Percentiles rank a stretch among this genome's conserved stretches.
These are phyloP conservation scores for Sitobion miscanthi DNA, from an alignment of 1,140 invertebrate genomes.

Conservation along the genomic window DNA sequence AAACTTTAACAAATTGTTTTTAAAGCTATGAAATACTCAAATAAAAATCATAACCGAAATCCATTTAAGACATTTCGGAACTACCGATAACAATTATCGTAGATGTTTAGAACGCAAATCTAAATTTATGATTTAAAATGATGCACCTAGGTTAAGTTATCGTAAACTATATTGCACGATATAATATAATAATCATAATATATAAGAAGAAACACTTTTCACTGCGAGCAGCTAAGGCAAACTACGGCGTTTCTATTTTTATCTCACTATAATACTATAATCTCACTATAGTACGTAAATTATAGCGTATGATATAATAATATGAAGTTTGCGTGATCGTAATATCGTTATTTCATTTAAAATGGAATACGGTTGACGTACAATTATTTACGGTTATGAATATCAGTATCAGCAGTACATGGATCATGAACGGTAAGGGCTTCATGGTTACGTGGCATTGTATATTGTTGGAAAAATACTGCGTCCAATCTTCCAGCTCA, in stretches of 20 bases:
- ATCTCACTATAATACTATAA: background rate
- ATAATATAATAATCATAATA: no score
- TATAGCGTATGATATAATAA: background rate
- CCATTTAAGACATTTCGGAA: background rate
- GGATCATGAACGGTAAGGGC: constrained; percentile 20
- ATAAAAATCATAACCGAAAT: background rate
- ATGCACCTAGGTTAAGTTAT: background rate
- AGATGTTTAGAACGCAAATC: background rate
- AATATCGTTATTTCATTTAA: background rate
- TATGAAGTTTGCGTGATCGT: background rate
- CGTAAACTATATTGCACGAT: background rate
- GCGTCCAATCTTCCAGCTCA: background rate
- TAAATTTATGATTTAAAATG: background rate
- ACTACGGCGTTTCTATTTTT: background rate
- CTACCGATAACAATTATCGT: background rate
- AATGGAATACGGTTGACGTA: background rate
- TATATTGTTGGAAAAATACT: background rate
- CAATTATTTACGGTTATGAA: constrained; percentile 21
- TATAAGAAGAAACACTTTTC: background rate
- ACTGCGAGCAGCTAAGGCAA: background rate
- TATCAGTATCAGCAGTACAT: constrained; percentile 39
- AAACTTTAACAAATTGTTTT: background rate
- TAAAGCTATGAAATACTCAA: background rate
- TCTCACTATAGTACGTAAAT: background rate
- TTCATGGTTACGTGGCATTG: constrained; percentile 51